Base-by-base conservation (phyloP, 1,140 invertebrate genomes). In the Calephelis nemesis region DNA sequence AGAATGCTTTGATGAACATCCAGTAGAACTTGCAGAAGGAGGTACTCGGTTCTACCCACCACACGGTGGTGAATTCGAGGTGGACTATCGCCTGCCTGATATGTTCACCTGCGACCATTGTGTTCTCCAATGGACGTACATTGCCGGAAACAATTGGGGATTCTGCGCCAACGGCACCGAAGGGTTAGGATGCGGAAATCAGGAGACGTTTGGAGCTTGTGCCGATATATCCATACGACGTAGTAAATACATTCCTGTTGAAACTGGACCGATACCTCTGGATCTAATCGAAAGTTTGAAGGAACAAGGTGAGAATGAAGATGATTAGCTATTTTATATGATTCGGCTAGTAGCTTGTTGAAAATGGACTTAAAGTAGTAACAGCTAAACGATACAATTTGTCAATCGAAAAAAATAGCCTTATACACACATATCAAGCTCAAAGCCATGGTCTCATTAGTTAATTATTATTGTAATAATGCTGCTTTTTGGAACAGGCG, bases 121-220 rank as follows among this genome's bases (percentile, higher is more conserved):
- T 78, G 94, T 97, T 0, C 90, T 97, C 0, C 96, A 97, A 72
- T 97, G 96, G 96, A 93, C 94, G 68, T 97, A 97, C 78, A 92
- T 95, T 7, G 95, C 95, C 48, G 96, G 96, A 0, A 96, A 96
- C 81, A 96, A 96, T 81, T 96, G 95, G 95, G 95, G 95, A 1
- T 92, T 92, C 0, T 96, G 96, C 75, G 88, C 87, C 5, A 95
- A 97, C 77, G 95, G 95, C 2, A 93, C 93, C 4, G 71, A 94
- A 93, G 72, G 93, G 89, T 12, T 94, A 94, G 65, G 96, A 93
- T 98, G 97, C 79, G 97, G 97, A 0, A 94, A 95, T 1, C 97
- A 97, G 87, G 97, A 98, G 83, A 95, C 96, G 75, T 98, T 98
- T 82, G 93, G 96, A 4, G 95, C 96, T 0, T 98, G 97, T 76